Conservation (phyloP, 2,113 vertebrate species). For the Hiodon alosoides region DNA sequence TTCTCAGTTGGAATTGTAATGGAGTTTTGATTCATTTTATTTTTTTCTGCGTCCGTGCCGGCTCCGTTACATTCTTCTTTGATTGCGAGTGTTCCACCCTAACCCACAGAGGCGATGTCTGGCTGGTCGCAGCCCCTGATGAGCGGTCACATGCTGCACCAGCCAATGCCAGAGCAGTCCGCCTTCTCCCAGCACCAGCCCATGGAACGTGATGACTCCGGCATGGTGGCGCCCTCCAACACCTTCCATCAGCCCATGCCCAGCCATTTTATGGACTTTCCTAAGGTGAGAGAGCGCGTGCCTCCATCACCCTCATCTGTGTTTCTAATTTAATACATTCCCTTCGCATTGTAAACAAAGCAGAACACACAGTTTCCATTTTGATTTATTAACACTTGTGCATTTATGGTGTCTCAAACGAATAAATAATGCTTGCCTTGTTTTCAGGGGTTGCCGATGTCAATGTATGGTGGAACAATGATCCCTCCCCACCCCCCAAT, state of each 20-base stretch:
- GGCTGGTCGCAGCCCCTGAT: conserved; percentile 97
- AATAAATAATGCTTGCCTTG: not conserved
- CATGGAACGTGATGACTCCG: conserved; percentile 97
- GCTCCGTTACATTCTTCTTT: too few species aligned
- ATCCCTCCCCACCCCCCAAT: conserved; percentile 89
- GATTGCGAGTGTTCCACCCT: not conserved
- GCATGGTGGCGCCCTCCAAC: conserved; percentile 92
- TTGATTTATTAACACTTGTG: not conserved
- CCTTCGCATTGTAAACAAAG: not conserved
- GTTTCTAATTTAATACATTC: not conserved
- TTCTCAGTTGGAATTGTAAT: not conserved
- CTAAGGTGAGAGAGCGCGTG: conserved; percentile 67
- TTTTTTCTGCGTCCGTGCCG: too few species aligned
- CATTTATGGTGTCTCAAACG: too few species aligned
- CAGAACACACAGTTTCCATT: not conserved
- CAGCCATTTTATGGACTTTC: conserved; percentile 95
- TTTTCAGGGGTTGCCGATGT: conserved; percentile 85
- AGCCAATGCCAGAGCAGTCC: conserved; percentile 84
- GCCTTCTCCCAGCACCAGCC: conserved; percentile 96
- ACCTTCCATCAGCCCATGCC: conserved; percentile 92
- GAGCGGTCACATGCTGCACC: conserved; percentile 89
- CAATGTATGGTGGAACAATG: conserved; percentile 92
- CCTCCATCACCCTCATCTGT: not conserved
- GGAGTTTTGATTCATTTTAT: too few species aligned
- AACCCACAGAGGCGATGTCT: conserved; percentile 83